These are phyloP conservation scores for Onychomys torridus DNA, from an alignment of 2,797 vertebrate species.

Conservation along the genomic window DNA sequence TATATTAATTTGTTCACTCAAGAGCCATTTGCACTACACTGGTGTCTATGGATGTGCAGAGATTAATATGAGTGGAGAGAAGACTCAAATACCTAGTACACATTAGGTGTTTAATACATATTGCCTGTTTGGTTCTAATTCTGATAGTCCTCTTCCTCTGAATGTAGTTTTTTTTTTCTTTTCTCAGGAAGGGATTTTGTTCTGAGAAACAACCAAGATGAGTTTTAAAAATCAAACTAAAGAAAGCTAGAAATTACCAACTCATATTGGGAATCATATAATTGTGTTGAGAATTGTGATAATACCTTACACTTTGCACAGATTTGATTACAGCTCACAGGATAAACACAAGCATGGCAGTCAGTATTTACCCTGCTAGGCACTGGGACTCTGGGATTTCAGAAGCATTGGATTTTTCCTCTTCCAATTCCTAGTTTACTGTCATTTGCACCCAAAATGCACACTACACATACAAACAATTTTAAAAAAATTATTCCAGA, in stretches of 20 bases:
- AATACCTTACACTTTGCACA: constrained; percentile 33
- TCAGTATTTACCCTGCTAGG: constrained; percentile 40
- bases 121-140: neutral
- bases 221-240: constrained; percentile 37
- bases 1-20: neutral
- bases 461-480: constrained; percentile 40
- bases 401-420: neutral
- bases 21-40: neutral
- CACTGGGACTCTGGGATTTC: neutral
- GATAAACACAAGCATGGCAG: constrained; percentile 29
- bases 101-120: neutral
- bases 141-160: neutral
- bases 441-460: neutral
- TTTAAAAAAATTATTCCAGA: neutral
- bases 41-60: neutral
- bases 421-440: neutral
- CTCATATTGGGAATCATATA: constrained; percentile 31
- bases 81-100: neutral
- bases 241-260: constrained; percentile 51
- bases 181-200: constrained; percentile 29
- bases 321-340: constrained; percentile 65
- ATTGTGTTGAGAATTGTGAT: constrained; percentile 57
- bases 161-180: neutral
- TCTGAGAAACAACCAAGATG: neutral
- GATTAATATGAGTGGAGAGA: neutral